Conservation (phyloP, 2,888 invertebrate species). For the Cheilosia vernalis region DNA sequence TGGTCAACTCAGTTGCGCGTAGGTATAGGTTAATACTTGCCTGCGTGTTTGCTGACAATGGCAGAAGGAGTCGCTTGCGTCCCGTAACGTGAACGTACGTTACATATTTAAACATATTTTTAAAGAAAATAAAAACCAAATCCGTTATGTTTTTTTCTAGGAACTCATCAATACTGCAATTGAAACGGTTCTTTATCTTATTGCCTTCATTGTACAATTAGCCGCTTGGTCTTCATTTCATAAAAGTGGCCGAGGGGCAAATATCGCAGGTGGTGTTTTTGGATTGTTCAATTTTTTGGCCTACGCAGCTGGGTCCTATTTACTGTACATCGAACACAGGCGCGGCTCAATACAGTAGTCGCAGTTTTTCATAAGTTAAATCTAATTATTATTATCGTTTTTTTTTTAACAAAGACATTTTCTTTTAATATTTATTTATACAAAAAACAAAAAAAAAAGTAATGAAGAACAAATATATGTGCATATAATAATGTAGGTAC, state of each 20-base stretch:
- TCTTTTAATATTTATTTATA: conserved; percentile 52
- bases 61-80: too few relatives aligned
- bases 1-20: too few relatives aligned
- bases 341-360: conserved; percentile 82
- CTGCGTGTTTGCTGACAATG: too few relatives aligned
- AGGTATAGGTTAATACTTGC: too few relatives aligned
- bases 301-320: conserved; percentile 90
- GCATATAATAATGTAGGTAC: not conserved
- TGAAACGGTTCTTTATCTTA: conserved; percentile 88
- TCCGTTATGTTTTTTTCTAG: conserved; percentile 84
- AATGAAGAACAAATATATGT: conserved; percentile 5
- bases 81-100: too few relatives aligned
- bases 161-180: conserved; percentile 91
- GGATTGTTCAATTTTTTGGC: conserved; percentile 92
- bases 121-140: not conserved
- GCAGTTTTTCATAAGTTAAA: conserved; percentile 43
- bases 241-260: conserved; percentile 83
- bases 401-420: conserved; percentile 27
- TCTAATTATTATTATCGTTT: conserved; percentile 25
- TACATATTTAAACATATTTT: too few relatives aligned
- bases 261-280: conserved; percentile 92
- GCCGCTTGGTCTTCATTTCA: conserved; percentile 85
- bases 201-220: conserved; percentile 92
- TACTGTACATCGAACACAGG: conserved; percentile 90
- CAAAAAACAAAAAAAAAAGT: conserved; percentile 13